Evolutionary conservation across 2,888 invertebrate genomes (phyloP), one percentile per base, ranked within the genome.

Genomic region (Oegoconia quadripuncta): DNA sequence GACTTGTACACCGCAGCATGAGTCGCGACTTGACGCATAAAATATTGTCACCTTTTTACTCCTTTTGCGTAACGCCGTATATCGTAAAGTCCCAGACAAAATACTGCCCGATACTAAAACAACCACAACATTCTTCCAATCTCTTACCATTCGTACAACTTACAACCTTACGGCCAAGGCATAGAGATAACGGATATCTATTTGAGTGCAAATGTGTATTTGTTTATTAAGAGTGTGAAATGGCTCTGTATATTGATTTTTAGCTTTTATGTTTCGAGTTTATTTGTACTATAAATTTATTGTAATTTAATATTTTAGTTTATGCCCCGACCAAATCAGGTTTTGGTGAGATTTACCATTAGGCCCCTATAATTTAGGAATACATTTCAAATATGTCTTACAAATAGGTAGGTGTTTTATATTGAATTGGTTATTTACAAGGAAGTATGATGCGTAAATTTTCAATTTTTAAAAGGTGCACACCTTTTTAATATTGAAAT

Each of bases 31-130:
- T 31, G 35, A 31, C 44, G 32, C 42, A 43, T 59, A 55, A 63
- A 61, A 61, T 60, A 62, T 53, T 49, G 54, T 50, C 51, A 48
- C 49, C 46, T 57, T 64, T 57, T 64, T 52, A 46, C 35, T 64
- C 60, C 66, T 68, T 76, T 74, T 69, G 50, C 61, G 74, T 66
- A 70, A 74, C 66, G 64, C 65, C 63, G 66, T 69, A 75, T 69
- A 65, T 68, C 72, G 66, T 77, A 74, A 79, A 80, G 59, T 62
- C 64, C 59, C 52, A 58, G 60, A 71, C 74, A 70, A 74, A 73
- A 76, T 75, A 74, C 64, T 60, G 65, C 61, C 41, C 52, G 50
- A 51, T 52, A 59, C 53, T 50, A 37, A 42, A 54, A 50, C n/a
- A 43, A 56, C 57, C 50, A 59, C 38, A 22, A 26, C 38, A 39